Evolutionary conservation across 2,113 vertebrate genomes (phyloP), one percentile per base, ranked within the genome.

Genomic region (Perognathus longimembris): DNA sequence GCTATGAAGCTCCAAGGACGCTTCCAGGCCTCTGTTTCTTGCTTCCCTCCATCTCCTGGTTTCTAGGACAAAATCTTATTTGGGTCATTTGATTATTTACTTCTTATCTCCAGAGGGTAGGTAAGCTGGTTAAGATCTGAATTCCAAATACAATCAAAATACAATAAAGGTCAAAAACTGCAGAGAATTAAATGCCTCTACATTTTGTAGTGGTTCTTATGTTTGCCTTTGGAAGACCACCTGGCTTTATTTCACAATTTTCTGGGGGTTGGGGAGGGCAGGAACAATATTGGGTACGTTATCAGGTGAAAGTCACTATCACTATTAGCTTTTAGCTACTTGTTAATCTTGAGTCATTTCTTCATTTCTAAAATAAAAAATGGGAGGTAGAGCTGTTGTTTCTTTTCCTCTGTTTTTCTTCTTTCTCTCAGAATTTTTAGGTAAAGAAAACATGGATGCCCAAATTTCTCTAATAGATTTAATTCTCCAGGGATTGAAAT

Each of bases 41-140:
- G 34, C 64, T 73, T 14, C 21, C 28, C 45, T 36, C 24, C 20
- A 50, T 1, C 28, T 75, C 61, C 32, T 82, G 54, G 38, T 88
- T 92, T 93, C 85, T 83, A 45, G 71, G 15, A 36, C 26, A n/a
- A 85, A 92, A 79, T 88, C 80, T 88, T 90, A 93, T 85, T 90
- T 95, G 69, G 85, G 78, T 85, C 34, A 91, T 95, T 94, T 95
- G 85, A 90, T 96, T 95, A 94, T 95, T 96, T 96, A 85, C 83
- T 93, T 93, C 88, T 91, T 90, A 79, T 86, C 88, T 93, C 88
- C 34, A 74, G 94, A 90, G 87, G 63, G 73, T 84, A 42, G 75
- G 59, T 38, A 88, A 42, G 70, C 61, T 79, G 75, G 82, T 77
- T 54, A 74, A 26, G 36, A 64, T 66, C 74, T 94, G 82, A 96